Base-by-base conservation (phyloP, 2,113 vertebrate genomes). In the Grammomys dolichurus region DNA sequence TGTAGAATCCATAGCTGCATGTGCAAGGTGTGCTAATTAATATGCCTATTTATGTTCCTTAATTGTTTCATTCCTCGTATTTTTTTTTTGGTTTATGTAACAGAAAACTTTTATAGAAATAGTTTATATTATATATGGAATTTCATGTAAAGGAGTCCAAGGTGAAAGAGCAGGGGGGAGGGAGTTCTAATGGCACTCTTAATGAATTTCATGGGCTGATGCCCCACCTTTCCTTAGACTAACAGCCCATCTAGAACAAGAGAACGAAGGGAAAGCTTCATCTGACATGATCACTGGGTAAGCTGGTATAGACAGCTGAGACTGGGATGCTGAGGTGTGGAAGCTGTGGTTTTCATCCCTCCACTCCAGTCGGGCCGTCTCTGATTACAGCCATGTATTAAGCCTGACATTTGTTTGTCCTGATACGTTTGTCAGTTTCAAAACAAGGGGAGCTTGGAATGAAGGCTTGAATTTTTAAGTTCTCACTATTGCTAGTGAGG, bases 41-140 rank as follows among this genome's bases (percentile, higher is more conserved):
- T 95, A 96, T 85, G 89, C 90, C 91, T 73, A 14, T 89, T 96
- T 93, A 94, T 87, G 91, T 58, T 85, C 96, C 93, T 84, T 97
- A 95, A 97, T 97, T 97, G 94, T 97, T 93, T 89, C 95, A 90
- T 85, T 95, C 95, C 89, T 92, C 91, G 36, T 96, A 91, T 91
- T 97, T 87, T 95, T 93, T 97, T 80, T 94, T 96, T 26, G 75
- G 94, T 95, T 96, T 95, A 87, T 81, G 84, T 81, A 96, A 94
- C 82, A 95, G 95, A 92, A 97, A 97, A 94, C 46, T 94, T 97
- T 97, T 92, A 97, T 95, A 97, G 95, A 97, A 96, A 97, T 94
- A 88, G 81, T 93, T 97, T 94, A 69, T 96, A 90, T 96, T 97
- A 97, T 95, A 96, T 96, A 96, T 94, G 93, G 94, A 97, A 96